Evolutionary conservation across 2,797 vertebrate species (phyloP).

Genomic region (Arctocebus calabarensis): DNA sequence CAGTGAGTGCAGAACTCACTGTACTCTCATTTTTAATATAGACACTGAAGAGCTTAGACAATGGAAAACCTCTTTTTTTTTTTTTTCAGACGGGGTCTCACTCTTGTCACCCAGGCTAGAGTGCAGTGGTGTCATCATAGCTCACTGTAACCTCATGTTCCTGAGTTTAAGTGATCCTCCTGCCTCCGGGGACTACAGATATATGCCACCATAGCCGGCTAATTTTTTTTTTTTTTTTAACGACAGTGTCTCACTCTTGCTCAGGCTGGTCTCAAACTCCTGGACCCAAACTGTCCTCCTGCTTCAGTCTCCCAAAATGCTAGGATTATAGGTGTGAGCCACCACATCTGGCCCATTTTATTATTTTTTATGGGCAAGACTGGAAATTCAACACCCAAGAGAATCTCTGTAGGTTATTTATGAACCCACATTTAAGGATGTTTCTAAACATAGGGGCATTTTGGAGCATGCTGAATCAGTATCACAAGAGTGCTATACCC

Average conservation of each 20-base stretch:
- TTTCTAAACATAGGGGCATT: conserved; percentile 11
- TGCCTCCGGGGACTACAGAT: neutral
- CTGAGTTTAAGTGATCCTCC: neutral
- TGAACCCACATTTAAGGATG: neutral
- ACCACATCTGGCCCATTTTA: neutral
- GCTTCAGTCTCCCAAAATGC: neutral
- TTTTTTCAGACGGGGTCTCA: neutral
- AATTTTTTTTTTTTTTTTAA: neutral
- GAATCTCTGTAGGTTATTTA: neutral
- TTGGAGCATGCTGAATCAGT: neutral
- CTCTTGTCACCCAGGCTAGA: neutral
- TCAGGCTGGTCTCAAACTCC: neutral
- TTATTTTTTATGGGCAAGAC: conserved; percentile 52
- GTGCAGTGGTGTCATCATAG: neutral
- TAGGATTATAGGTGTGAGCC: neutral
- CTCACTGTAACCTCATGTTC: neutral
- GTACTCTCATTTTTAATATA: conserved; percentile 14
- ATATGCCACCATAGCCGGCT: neutral
- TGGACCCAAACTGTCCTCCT: neutral
- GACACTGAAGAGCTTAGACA: conserved; percentile 27
- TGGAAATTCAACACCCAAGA: conserved; percentile 47
- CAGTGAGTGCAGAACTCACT: neutral
- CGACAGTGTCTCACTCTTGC: neutral
- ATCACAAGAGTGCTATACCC: neutral
- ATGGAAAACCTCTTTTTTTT: neutral